These are phyloP conservation scores for Bradypodion ventrale DNA, from an alignment of 2,797 vertebrate species.

Conservation along the genomic window DNA sequence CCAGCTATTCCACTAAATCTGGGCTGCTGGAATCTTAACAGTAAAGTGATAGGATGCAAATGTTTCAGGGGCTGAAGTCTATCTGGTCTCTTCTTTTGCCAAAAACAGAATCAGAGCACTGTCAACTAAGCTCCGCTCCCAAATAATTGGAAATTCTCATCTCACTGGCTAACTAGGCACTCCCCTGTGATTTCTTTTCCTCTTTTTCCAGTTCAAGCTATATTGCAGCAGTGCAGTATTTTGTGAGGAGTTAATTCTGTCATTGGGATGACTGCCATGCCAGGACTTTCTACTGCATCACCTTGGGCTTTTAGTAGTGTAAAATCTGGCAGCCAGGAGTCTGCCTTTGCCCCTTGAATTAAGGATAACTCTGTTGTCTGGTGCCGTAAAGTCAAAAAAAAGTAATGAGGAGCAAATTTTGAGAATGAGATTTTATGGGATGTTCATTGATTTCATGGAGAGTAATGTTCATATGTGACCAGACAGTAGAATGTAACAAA, in stretches of 20 bases:
- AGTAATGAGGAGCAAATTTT: conserved; percentile 27
- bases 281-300: conserved; percentile 55
- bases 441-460: conserved; percentile 32
- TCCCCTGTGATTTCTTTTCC: conserved; percentile 43
- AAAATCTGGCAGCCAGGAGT: conserved; percentile 40
- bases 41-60: conserved; percentile 29
- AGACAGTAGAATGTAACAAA: neutral
- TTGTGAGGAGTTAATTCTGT: conserved; percentile 51
- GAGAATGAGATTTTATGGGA: conserved; percentile 23
- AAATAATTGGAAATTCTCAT: conserved; percentile 56
- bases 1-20: conserved; percentile 24
- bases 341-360: conserved; percentile 54
- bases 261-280: conserved; percentile 33
- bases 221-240: conserved; percentile 50
- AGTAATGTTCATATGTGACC: conserved; percentile 37
- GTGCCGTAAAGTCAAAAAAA: conserved; percentile 48
- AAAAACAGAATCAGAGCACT: neutral
- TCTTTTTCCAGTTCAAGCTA: conserved; percentile 20
- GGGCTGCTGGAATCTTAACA: conserved; percentile 20
- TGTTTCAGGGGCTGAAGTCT: conserved; percentile 9
- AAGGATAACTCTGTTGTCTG: conserved; percentile 39
- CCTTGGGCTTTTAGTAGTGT: conserved; percentile 59
- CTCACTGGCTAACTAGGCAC: conserved; percentile 42
- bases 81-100: conserved; percentile 30
- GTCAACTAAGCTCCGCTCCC: conserved; percentile 45